Base-by-base conservation (phyloP, 1,140 invertebrate genomes). In the Campoletis sonorensis region DNA sequence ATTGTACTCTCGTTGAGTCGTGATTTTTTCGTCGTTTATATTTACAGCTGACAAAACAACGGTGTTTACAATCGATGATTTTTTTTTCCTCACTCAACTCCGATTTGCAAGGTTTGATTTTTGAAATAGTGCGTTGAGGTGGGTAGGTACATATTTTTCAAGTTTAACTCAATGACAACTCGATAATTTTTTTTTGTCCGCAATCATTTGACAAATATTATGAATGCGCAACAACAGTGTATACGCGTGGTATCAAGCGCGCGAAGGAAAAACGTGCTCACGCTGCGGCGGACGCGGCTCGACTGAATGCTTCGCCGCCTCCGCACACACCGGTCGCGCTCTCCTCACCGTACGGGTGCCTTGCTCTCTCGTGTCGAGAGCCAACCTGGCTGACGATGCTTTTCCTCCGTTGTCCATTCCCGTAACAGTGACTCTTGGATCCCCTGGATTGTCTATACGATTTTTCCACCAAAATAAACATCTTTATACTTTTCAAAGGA, bases 281-380 rank as follows among this genome's bases (percentile, higher is more conserved):
- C 87, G 86, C 87, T 84, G 84, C 86, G 84, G 80, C 86, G 86
- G 85, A 89, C 87, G 88, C 89, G 87, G 89, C 86, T 86, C 88
- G 85, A 90, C 89, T 90, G 87, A 72, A 82, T 73, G 84, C 84
- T 82, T 83, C 79, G 84, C 85, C 85, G 81, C 84, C 86, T 86
- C 82, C 85, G 81, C 86, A 81, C 40, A 45, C 54, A 58, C 81
- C 76, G 84, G 83, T 85, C 76, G 81, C 83, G 82, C 82, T 8
- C 21, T 40, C 71, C n/a, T 51, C 45, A 18, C 71, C 21, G 54
- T 58, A 58, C 54, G 54, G 18, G 54, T 58, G 18, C 21, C 16
- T 58, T 58, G 18, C 54, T 58, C 54, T 58, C 54, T 58, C 54
- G 40, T 45, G 40, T 58, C 21, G 18, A 58, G 40, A 58, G 40